Conservation (phyloP, 2,797 vertebrate genomes). For the Myiothlypis chrysogaster region DNA sequence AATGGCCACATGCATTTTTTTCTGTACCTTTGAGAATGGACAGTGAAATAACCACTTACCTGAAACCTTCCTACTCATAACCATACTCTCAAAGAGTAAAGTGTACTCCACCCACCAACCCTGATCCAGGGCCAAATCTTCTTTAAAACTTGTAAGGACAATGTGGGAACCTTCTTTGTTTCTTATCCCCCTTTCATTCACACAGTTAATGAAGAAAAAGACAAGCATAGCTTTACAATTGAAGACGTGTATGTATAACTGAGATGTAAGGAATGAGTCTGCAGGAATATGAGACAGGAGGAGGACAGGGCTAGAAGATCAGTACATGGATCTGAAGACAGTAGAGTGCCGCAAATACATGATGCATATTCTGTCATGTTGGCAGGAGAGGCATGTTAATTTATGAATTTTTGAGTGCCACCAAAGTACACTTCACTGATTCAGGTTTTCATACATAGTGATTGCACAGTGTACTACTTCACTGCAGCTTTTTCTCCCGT, state of each 20-base stretch:
- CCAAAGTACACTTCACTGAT: background rate
- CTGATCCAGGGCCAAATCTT: background rate
- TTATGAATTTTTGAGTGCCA: background rate
- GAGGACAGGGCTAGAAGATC: background rate
- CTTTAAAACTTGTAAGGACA: background rate
- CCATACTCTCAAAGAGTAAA: background rate
- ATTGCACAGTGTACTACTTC: background rate
- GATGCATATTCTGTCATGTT: background rate
- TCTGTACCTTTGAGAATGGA: background rate
- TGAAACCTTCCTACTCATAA: background rate
- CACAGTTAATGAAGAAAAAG: background rate
- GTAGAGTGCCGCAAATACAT: accelerated
- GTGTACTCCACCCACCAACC: background rate
- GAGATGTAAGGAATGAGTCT: background rate
- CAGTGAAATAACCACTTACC: background rate
- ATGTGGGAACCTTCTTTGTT: background rate
- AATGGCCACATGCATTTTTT: background rate
- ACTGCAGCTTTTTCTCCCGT: background rate
- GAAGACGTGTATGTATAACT: accelerated
- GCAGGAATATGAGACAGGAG: background rate
- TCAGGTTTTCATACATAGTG: accelerated
- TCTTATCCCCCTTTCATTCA: background rate
- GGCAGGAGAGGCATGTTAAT: background rate
- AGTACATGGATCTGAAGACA: background rate
- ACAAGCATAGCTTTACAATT: background rate